Evolutionary conservation across 1,140 invertebrate genomes (phyloP), one percentile per base, ranked within the genome.

Genomic region (Oedothorax gibbosus): DNA sequence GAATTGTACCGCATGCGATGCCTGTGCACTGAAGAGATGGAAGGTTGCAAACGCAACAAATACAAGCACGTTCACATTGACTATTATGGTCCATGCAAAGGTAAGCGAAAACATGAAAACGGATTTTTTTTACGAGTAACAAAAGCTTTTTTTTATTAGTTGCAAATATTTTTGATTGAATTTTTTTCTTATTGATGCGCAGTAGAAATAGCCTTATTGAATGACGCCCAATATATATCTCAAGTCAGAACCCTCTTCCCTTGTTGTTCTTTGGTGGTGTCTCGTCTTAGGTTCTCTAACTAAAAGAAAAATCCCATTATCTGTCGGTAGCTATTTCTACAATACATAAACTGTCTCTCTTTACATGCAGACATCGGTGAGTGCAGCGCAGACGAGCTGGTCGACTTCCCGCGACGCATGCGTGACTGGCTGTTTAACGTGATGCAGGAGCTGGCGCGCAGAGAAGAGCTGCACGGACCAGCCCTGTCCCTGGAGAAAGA

Each of bases 391-490:
- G 94, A 94, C 83, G 96, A 98, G 89, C 95, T 98, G 93, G 91
- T 93, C 7, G 96, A 98, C 91, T 98, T 97, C 90, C 96, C 96
- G 21, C 92, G 96, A 35, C 93, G 97, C 87, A 98, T 98, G 97
- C 93, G 96, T 64, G 97, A 98, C 88, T 98, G 97, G 97, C 93
- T 98, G 9, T 98, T 97, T 92, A 97, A 97, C 92, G 95, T 98
- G 75, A 97, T 98, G 96, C 93, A 96, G 84, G 97, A 98, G 91
- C 91, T 98, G 89, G 97, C 97, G 73, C 96, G 97, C 89, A 92
- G 96, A 87, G 92, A 95, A 88, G 96, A 97, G 90, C 91, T 98
- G 6, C 93, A 94, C n/a, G 92, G 94, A 8, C 93, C 97, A 88
- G 97, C 95, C 88, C 91, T 95, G 89, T 92, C 94, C 90, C 94